Base-by-base conservation (phyloP, 2,888 invertebrate genomes). In the Odontothrips loti region DNA sequence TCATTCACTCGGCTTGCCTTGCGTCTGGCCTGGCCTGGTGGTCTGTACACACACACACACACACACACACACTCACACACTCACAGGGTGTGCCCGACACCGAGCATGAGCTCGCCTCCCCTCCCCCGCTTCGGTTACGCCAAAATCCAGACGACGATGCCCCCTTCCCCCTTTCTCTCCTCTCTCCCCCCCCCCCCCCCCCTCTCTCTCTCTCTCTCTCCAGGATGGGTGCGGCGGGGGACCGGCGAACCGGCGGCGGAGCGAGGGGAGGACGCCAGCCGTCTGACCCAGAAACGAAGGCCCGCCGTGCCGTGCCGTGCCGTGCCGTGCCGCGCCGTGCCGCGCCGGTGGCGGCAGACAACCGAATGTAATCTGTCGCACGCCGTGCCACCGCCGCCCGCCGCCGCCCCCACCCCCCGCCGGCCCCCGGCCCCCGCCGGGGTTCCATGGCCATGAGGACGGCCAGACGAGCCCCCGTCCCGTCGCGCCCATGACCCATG, bases 221-320 rank as follows among this genome's bases (percentile, higher is more conserved):
- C n/a, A n/a, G 58, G 58, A 8, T n/a, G 20, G n/a, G 58, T n/a
- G 58, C 20, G 58, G 51, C 51, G 51, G 51, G 51, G 51, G 15
- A 6, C 6, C 15, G 58, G 58, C 15, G 58, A n/a, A 15, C 15
- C 58, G 58, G 58, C 6, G 58, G 20, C 20, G 58, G 58, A n/a
- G 68, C 9, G 23, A 27, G 8, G 12, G 68, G 68, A 27, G 68
- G 23, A 75, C 68, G 27, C 68, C 68, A 75, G 68, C 68, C 68
- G 68, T 75, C 68, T 75, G 68, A 75, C 68, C 68, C 68, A 75
- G 68, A 75, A 75, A 75, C 68, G 27, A 75, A 27, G 23, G 68
- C 27, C 68, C 68, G 68, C 23, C 68, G 23, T 11, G 68, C 63
- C 11, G 23, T 23, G 68, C 68, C 68, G 58, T 6, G 17, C 23